Conservation (phyloP, 2,113 vertebrate genomes). For the Myotis lucifugus region DNA sequence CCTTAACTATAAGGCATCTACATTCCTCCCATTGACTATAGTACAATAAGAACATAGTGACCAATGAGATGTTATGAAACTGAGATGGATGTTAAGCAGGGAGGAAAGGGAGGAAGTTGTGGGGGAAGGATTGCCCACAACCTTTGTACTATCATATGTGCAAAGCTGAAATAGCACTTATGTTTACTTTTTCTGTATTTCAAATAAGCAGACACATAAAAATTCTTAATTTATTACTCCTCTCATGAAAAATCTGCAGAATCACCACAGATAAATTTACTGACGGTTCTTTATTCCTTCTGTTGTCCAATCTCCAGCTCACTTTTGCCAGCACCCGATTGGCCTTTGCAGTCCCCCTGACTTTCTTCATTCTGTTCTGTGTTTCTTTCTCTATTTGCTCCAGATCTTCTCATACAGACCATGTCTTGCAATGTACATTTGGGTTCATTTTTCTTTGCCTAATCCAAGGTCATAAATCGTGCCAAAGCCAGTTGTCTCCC, state of each 20-base stretch:
- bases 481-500: not conserved
- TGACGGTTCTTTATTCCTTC: slow-evolving; percentile 75
- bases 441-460: not conserved
- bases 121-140: not conserved
- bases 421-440: not conserved
- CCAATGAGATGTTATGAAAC: not conserved
- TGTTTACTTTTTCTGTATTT: not conserved
- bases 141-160: not conserved
- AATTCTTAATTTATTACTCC: slow-evolving; percentile 82
- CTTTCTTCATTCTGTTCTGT: not conserved
- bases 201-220: slow-evolving; percentile 45
- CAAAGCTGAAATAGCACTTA: not conserved
- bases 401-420: not conserved
- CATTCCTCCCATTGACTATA: not conserved
- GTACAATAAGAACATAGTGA: not conserved
- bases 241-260: slow-evolving; percentile 47
- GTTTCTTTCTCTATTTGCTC: not conserved
- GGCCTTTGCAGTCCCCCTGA: no score
- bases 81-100: not conserved
- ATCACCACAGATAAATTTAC: slow-evolving; percentile 27
- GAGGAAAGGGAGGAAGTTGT: not conserved
- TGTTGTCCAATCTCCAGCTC: not conserved
- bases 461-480: not conserved
- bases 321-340: no score
- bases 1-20: not conserved